phyloP scores from a whole-genome alignment of 2,888 invertebrate species.

The Drosophila planitibia region DNA sequence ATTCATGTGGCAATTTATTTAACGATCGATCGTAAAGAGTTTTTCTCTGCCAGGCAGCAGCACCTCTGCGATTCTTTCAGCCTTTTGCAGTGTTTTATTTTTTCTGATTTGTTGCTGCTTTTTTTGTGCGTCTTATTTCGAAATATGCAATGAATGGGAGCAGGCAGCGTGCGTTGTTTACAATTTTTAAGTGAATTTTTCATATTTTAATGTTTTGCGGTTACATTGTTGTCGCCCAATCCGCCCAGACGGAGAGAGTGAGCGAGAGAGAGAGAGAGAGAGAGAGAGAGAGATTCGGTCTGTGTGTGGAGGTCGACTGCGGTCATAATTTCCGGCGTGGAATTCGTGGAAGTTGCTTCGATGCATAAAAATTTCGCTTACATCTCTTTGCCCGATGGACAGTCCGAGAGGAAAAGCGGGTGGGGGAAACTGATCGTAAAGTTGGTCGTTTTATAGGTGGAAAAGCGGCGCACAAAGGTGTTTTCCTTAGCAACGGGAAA shows the following conservation, averaged over 20 bases:
- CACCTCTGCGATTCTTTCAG: constrained; percentile 49
- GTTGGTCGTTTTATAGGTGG: constrained; percentile 73
- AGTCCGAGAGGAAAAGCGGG: background rate
- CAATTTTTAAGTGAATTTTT: constrained; percentile 80
- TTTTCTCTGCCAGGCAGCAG: constrained; percentile 44
- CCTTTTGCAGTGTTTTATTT: constrained; percentile 33
- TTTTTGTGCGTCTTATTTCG: constrained; percentile 26
- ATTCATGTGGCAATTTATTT: constrained; percentile 83
- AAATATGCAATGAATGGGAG: constrained; percentile 49
- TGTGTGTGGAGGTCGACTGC: constrained; percentile 62
- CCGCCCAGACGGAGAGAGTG: constrained; percentile 9
- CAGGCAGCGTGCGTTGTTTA: constrained; percentile 62
- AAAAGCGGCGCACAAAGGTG: constrained; percentile 63
- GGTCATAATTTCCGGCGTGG: constrained; percentile 82
- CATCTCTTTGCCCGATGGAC: constrained; percentile 27
- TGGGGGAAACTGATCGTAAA: constrained; percentile 50
- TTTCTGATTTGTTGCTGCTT: constrained; percentile 46
- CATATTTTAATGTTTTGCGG: constrained; percentile 79
- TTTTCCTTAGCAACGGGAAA: constrained; percentile 55
- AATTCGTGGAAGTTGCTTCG: constrained; percentile 78
- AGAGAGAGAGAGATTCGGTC: background rate
- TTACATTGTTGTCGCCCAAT: constrained; percentile 79
- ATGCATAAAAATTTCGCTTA: constrained; percentile 60
- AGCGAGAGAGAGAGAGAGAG: background rate
- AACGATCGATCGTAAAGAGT: constrained; percentile 83